A percentile compares a stretch with the other conserved stretches of the same genome.
These are phyloP conservation scores for Cyprinodon variegatus DNA, from an alignment of 2,113 vertebrate genomes.

Conservation along the genomic window DNA sequence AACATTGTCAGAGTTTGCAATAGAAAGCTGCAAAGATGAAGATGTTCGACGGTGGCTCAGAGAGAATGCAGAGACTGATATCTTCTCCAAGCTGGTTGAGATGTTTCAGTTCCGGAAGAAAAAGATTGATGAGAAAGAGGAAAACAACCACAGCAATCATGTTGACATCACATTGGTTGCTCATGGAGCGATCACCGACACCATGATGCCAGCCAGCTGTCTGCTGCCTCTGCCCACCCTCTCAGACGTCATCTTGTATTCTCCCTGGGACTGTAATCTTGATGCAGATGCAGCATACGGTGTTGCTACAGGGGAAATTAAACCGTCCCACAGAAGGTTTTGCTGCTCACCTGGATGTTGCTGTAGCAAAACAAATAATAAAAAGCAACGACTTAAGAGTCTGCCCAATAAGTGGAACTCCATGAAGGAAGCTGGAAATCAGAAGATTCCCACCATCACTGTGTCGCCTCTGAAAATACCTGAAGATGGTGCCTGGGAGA, in stretches of 20 bases:
- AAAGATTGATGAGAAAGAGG: neutral
- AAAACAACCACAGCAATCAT: neutral
- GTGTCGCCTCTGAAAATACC: neutral
- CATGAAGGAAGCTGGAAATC: neutral
- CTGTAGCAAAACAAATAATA: too few relatives aligned
- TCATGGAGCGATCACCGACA: neutral
- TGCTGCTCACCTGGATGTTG: neutral
- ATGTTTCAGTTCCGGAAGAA: neutral
- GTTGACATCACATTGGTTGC: neutral
- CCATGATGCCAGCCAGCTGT: slow-evolving; percentile 17
- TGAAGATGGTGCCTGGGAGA: fast-evolving
- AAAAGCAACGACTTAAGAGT: neutral
- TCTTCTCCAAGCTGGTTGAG: neutral
- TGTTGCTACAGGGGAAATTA: neutral
- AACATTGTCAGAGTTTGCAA: neutral
- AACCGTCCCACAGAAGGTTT: neutral
- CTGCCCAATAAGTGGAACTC: slow-evolving; percentile 21
- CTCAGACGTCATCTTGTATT: neutral
- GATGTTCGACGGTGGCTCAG: neutral
- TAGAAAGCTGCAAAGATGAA: neutral
- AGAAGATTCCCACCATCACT: slow-evolving; percentile 13
- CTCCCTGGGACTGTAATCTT: slow-evolving; percentile 11
- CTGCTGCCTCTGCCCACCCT: slow-evolving; percentile 13
- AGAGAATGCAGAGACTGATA: neutral
- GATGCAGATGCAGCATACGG: neutral